Conservation (phyloP, 2,797 vertebrate species). For the Periparus ater region DNA sequence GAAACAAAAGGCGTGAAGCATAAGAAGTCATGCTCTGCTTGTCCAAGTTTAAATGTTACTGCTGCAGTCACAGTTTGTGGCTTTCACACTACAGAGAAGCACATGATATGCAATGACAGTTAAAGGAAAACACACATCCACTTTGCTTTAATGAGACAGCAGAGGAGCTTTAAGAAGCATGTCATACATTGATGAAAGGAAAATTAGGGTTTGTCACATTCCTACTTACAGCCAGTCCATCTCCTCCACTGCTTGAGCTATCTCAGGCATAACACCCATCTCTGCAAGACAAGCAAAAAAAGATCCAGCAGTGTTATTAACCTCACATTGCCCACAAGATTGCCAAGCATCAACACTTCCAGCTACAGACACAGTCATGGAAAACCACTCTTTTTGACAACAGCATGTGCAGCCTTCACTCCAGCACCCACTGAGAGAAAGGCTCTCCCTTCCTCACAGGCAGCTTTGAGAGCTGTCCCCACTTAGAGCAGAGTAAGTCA, state of each 20-base stretch:
- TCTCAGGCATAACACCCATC: conserved; percentile 98
- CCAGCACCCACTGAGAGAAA: rapidly evolving
- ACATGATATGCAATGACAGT: rapidly evolving
- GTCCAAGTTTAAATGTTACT: neutral
- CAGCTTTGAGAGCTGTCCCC: neutral
- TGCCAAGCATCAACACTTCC: neutral
- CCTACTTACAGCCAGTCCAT: conserved; percentile 98
- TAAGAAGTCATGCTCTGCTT: neutral
- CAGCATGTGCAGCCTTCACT: neutral
- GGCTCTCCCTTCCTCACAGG: neutral
- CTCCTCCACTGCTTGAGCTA: conserved; percentile 96
- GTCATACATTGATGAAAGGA: neutral
- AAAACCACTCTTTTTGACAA: neutral
- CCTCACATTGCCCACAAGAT: neutral
- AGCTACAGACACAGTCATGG: neutral
- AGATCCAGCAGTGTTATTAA: neutral
- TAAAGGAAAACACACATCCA: neutral
- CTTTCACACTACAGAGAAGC: neutral
- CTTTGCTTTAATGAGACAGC: neutral
- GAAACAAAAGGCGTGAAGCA: neutral
- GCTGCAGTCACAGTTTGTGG: neutral
- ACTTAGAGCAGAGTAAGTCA: neutral
- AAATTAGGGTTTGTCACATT: neutral
- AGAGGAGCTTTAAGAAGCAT: neutral
- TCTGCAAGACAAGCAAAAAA: conserved; percentile 71